A percentile compares a stretch with the other conserved stretches of the same genome.
Conservation (phyloP, 1,140 invertebrate genomes). For the Pseudomyrmex sp. region DNA sequence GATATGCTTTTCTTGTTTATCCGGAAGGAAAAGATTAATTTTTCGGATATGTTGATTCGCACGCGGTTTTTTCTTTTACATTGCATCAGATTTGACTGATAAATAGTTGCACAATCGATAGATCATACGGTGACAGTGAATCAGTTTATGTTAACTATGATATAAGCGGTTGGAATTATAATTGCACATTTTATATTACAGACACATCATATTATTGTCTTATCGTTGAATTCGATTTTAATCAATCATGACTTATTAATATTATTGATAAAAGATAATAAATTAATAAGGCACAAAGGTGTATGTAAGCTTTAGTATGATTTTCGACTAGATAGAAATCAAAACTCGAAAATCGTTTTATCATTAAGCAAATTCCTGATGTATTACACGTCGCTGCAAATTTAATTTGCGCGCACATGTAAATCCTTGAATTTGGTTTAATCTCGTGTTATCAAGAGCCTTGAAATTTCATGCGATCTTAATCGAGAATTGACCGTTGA, state of each 20-base stretch:
- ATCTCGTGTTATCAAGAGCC: not conserved
- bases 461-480: constrained; percentile 1
- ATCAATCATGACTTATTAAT: not conserved
- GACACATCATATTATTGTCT: not conserved
- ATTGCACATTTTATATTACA: not conserved
- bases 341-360: constrained; percentile 9
- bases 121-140: too few relatives aligned
- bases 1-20: not conserved
- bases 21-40: not conserved
- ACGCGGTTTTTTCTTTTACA: not conserved
- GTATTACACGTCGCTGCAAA: not conserved
- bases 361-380: not conserved
- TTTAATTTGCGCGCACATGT: not conserved
- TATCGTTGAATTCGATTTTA: constrained; percentile 1
- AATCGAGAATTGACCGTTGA: not conserved
- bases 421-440: not conserved
- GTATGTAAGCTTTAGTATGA: not conserved
- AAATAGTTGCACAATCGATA: too few relatives aligned
- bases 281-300: not conserved
- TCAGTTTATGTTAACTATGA: not conserved
- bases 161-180: not conserved
- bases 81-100: too few relatives aligned
- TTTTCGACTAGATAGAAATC: not conserved
- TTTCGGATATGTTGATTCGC: too few relatives aligned
- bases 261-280: constrained; percentile 19